Evolutionary conservation across 2,888 invertebrate genomes (phyloP).

Genomic region (Toxonevra muliebris): DNA sequence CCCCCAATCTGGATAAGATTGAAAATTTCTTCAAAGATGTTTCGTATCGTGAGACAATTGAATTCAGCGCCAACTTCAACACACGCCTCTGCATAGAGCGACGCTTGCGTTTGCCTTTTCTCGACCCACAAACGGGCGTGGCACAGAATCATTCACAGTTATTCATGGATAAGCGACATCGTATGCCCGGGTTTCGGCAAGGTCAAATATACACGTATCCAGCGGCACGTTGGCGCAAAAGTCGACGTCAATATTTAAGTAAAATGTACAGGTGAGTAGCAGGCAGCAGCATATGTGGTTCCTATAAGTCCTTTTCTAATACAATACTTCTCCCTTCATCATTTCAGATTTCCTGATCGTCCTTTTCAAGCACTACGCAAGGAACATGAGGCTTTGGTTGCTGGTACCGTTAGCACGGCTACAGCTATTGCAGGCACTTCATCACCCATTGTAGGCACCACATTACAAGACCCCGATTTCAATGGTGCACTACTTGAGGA

Average conservation of each 20-base stretch:
- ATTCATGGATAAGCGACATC: conserved; percentile 87
- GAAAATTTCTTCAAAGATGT: conserved; percentile 88
- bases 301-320: neutral
- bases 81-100: conserved; percentile 90
- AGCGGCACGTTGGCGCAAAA: conserved; percentile 88
- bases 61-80: conserved; percentile 94
- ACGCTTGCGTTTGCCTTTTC: conserved; percentile 89
- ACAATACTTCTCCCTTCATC: neutral
- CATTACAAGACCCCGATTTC: conserved; percentile 55
- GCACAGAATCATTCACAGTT: conserved; percentile 94
- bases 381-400: conserved; percentile 57
- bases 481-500: conserved; percentile 63
- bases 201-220: conserved; percentile 96
- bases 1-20: conserved; percentile 76
- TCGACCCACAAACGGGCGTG: conserved; percentile 97
- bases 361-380: conserved; percentile 63
- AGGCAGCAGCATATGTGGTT: neutral
- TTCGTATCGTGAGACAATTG: conserved; percentile 89
- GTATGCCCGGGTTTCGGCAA: conserved; percentile 87
- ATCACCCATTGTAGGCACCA: conserved; percentile 42
- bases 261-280: conserved; percentile 62
- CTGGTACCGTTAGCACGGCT: conserved; percentile 41
- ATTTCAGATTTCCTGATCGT: conserved; percentile 60
- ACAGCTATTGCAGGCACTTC: conserved; percentile 44
- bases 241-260: conserved; percentile 82